Evolutionary conservation across 2,888 invertebrate species (phyloP).

Genomic region (Euplagia quadripunctaria): DNA sequence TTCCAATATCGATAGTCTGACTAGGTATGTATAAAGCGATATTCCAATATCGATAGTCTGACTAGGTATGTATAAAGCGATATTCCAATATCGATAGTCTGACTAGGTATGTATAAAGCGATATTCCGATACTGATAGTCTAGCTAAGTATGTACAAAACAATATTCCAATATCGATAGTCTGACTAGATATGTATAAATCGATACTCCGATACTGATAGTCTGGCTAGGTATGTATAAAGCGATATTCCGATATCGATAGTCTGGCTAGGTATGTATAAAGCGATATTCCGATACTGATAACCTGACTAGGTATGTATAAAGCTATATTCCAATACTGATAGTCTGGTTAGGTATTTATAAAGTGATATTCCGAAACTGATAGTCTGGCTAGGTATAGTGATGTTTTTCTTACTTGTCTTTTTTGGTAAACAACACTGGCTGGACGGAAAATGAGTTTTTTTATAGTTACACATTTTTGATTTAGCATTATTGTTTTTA

Average conservation of each 20-base stretch:
- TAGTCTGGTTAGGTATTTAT: neutral
- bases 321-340: neutral
- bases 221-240: neutral
- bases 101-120: slow-evolving; percentile 1
- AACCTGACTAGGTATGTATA: neutral
- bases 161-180: slow-evolving; percentile 80
- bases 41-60: neutral
- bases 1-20: neutral
- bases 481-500: too few species aligned
- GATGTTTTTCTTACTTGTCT: too few species aligned
- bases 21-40: neutral
- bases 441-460: too few species aligned
- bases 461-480: too few species aligned
- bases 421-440: too few species aligned
- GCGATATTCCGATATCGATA: neutral
- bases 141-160: neutral
- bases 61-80: neutral
- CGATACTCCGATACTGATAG: neutral
- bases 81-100: slow-evolving; percentile 5
- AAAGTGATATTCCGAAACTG: neutral
- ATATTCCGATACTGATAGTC: neutral
- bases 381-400: slow-evolving; percentile 16
- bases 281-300: neutral
- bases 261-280: neutral
- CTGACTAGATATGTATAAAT: slow-evolving; percentile 58